Evolutionary conservation across 2,797 vertebrate species (phyloP), one percentile per base, ranked within the genome.

Genomic region (Pantherophis alleghaniensis): DNA sequence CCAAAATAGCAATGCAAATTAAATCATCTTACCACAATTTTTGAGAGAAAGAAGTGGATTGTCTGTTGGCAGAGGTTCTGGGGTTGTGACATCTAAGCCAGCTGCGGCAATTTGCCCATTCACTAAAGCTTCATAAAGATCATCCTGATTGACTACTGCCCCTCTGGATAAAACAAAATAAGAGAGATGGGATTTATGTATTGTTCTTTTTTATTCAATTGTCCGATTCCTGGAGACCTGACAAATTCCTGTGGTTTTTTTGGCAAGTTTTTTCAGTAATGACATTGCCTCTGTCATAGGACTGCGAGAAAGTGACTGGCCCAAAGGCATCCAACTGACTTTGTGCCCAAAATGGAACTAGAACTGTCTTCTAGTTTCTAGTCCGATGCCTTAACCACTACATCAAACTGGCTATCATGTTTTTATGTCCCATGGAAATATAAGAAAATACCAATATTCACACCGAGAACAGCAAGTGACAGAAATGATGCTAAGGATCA

Each of bases 21-120:
- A 10, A 0, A 0, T 10, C 3, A 61, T 83, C 98, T 97, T 92
- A 98, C 99, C 98, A 0, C 99, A 99, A 97, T 99, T 99, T 96
- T 98, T 98, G 14, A 99, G 98, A 22, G 98, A 98, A 4, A 99
- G 98, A 42, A 99, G 97, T 0, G 98, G 98, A 93, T 98, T 99
- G 94, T 98, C 93, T 12, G 98, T 98, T 37, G 99, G 99, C 95
- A 99, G 97, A 0, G 99, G 99, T 96, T 99, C 99, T 0, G 99
- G 99, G 0, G 98, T 98, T 0, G 99, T 99, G 92, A 99, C 99
- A 0, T 99, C 99, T 92, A 99, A 97, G 28, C 99, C 99, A 0
- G 99, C 99, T 0, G 98, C 99, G n/a, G 99, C 98, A 0, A 99
- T 99, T 96, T 97, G 97, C 18, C 98, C 98, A 0, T 90, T 97